phyloP scores from a whole-genome alignment of 2,113 vertebrate species.

The Neodontobutis hainanensis region DNA sequence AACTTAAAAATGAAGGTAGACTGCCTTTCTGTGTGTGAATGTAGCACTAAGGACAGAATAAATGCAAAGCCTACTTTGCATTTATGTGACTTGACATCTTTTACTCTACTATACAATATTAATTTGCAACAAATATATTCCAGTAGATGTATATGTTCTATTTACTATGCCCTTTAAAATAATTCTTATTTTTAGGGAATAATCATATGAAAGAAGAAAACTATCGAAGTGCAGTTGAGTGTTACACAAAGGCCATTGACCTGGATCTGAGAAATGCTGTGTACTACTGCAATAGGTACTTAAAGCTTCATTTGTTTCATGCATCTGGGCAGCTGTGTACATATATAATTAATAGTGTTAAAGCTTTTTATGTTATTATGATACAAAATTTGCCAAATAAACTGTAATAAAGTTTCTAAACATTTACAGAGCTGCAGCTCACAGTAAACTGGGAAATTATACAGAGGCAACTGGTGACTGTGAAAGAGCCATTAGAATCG shows the following conservation, averaged over 20 bases:
- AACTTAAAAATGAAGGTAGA: slow-evolving; percentile 95
- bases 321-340: not conserved
- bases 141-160: not conserved
- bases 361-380: not conserved
- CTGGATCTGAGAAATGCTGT: slow-evolving; percentile 95
- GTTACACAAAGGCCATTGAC: slow-evolving; percentile 92
- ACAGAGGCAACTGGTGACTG: slow-evolving; percentile 92
- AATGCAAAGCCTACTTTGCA: no score
- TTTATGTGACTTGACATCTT: no score
- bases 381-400: not conserved
- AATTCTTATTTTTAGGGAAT: slow-evolving; percentile 82
- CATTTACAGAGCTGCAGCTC: slow-evolving; percentile 89
- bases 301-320: not conserved
- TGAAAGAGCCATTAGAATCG: slow-evolving; percentile 92
- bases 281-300: slow-evolving; percentile 96
- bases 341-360: not conserved
- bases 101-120: not conserved
- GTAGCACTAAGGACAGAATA: not conserved
- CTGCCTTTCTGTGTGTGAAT: not conserved
- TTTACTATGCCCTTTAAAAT: not conserved
- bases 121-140: not conserved
- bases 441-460: slow-evolving; percentile 93
- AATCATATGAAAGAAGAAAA: slow-evolving; percentile 99
- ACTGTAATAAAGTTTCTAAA: not conserved
- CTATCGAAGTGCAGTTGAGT: slow-evolving; percentile 90